Evolutionary conservation across 2,888 invertebrate species (phyloP), one percentile per base, ranked within the genome.

Genomic region (Drosophila stalkeri): DNA sequence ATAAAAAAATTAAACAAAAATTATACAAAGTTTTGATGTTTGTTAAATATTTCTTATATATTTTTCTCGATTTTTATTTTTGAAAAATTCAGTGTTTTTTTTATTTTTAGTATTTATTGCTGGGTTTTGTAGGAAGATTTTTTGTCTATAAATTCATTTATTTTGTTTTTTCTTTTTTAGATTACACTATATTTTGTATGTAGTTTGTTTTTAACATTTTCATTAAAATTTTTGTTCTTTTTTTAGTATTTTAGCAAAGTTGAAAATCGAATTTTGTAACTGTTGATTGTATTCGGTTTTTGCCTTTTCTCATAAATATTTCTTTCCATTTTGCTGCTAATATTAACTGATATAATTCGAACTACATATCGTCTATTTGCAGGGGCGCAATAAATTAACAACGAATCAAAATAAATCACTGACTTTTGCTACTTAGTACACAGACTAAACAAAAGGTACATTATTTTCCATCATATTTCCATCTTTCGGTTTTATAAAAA

Each of bases 71-170:
- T 61, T 76, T 64, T 64, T 64, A 67, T 69, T 63, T 78, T 69
- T 66, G 52, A 65, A 75, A 77, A 66, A 70, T 78, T 80, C 66
- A 54, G 64, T 64, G 44, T 64, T 72, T 68, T 54, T 46, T 27
- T 27, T 27, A n/a, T n/a, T 46, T 52, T 67, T 59, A 70, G 35
- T 55, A 47, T 73, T 75, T 78, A 72, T 72, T 74, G 65, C 72
- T 80, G 77, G 78, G 81, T 70, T 76, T 76, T 78, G 55, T 79
- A 89, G 84, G 82, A 89, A 84, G 84, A 84, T 62, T 74, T 80
- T 80, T 89, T 76, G 85, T 52, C 77, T 79, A 72, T 87, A 85
- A 85, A 85, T 89, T 84, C 84, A 68, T 86, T 78, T 75, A 57
- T 71, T 82, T 65, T 54, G 39, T 64, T 47, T 49, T 49, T 39